Conservation (phyloP, 92 coral and sea anemone species). For the Porites rus region DNA sequence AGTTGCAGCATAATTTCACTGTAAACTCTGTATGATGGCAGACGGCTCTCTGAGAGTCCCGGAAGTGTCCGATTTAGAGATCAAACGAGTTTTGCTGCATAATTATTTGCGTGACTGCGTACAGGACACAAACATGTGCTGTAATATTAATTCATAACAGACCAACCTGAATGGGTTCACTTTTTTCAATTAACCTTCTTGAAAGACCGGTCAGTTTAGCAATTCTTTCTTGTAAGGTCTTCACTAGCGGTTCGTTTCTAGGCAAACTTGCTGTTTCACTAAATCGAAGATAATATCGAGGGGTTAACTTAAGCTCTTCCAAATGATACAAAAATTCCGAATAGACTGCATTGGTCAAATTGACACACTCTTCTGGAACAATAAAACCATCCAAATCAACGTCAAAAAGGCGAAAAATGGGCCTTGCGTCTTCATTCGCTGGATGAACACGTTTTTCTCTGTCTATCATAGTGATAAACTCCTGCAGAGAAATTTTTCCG, state of each 20-base stretch:
- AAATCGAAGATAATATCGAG: slow-evolving; percentile 49
- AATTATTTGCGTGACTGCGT: no score
- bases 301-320: slow-evolving; percentile 36
- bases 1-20: no score
- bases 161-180: slow-evolving; percentile 74
- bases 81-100: no score
- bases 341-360: background rate
- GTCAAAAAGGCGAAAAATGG: slow-evolving; percentile 44
- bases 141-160: background rate
- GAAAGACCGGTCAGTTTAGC: slow-evolving; percentile 62
- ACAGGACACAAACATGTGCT: background rate
- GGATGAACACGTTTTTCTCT: slow-evolving; percentile 32
- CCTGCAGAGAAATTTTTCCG: slow-evolving; percentile 27
- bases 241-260: slow-evolving; percentile 10
- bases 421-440: slow-evolving; percentile 34
- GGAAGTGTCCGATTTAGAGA: no score
- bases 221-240: slow-evolving; percentile 40
- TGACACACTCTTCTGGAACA: slow-evolving; percentile 26
- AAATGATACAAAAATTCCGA: slow-evolving; percentile 27
- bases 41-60: no score
- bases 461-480: slow-evolving; percentile 43
- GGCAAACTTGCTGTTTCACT: slow-evolving; percentile 42
- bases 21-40: no score
- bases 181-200: slow-evolving; percentile 53
- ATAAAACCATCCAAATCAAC: slow-evolving; percentile 28